Evolutionary conservation across 37 sponge, comb jelly and placozoan genomes (phyloP), one percentile per base, ranked within the genome.

Genomic region (Beroe ovata): DNA sequence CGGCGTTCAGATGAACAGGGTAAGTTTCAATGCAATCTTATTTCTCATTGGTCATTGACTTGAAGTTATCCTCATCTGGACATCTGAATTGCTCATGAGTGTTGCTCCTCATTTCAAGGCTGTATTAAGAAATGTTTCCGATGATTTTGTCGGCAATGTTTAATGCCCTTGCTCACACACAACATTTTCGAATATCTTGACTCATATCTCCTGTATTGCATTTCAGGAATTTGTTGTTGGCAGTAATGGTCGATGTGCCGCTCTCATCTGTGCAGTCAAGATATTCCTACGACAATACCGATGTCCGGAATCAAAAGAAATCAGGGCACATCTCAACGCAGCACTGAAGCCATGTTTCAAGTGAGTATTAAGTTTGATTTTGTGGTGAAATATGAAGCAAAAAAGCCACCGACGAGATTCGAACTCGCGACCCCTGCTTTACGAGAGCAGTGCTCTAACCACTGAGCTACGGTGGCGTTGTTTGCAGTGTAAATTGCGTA

Each of bases 371-470:
- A n/a, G 64, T 20, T 26, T 16, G 63, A 61, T 26, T 26, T 61
- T 61, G 3, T 25, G 28, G 21, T 61, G 22, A 61, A 69, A 69
- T 29, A 35, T 6, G 25, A 1, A 3, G 33, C 21, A 38, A 42
- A 30, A 4, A 39, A 77, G 84, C 84, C 84, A 77, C 84, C 47
- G 84, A 77, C 84, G 84, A 77, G 84, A 42, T 77, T 77, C 84
- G 84, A 77, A 77, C 84, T 77, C 84, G 84, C 84, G 84, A 40
- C 84, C 84, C 84, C 84, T 77, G 84, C 84, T 77, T 77, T 77
- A 77, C 84, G 84, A 77, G 84, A 77, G 84, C 84, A 77, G 84
- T 77, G 84, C 84, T 77, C 84, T 77, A 42, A 66, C 84, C 84
- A 77, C 84, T 77, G 84, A 77, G 84, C 84, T 77, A 77, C 84